Percentiles rank a stretch among this genome's conserved stretches.
Conservation (phyloP, 2,888 invertebrate genomes). For the Itoplectis maculator region DNA sequence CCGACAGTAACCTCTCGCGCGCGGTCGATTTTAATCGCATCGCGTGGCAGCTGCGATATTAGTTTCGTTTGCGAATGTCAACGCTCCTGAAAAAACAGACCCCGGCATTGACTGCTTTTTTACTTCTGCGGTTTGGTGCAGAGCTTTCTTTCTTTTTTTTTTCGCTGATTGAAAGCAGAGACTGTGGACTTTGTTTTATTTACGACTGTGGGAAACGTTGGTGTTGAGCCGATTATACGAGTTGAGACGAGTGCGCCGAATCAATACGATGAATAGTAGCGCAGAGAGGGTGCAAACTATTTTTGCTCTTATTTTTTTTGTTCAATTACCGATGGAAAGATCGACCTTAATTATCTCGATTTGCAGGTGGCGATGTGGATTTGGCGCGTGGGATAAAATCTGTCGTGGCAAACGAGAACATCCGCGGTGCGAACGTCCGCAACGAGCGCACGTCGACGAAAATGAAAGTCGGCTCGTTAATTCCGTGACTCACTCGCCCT, state of each 20-base stretch:
- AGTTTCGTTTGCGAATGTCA: background rate
- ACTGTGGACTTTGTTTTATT: no score
- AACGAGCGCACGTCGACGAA: conserved; percentile 13
- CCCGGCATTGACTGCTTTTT: no score
- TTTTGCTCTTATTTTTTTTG: background rate
- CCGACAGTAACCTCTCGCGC: background rate
- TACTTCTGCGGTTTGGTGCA: no score
- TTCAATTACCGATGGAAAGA: background rate
- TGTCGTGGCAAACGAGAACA: background rate
- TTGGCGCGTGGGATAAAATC: background rate
- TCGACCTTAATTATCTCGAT: background rate
- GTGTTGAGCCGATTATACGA: no score
- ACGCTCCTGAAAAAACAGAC: no score
- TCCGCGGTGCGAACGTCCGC: conserved; percentile 29
- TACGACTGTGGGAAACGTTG: no score
- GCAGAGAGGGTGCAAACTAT: no score
- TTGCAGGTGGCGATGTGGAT: background rate
- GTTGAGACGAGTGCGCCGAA: no score
- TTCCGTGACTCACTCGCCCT: conserved; percentile 15
- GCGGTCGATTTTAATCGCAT: background rate
- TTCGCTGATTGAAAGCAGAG: no score
- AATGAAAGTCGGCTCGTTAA: conserved; percentile 27
- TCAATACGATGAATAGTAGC: no score
- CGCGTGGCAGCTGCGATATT: background rate
- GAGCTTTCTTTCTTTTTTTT: no score